Conservation (phyloP, 1,140 invertebrate genomes). For the Drosophila arawakana region DNA sequence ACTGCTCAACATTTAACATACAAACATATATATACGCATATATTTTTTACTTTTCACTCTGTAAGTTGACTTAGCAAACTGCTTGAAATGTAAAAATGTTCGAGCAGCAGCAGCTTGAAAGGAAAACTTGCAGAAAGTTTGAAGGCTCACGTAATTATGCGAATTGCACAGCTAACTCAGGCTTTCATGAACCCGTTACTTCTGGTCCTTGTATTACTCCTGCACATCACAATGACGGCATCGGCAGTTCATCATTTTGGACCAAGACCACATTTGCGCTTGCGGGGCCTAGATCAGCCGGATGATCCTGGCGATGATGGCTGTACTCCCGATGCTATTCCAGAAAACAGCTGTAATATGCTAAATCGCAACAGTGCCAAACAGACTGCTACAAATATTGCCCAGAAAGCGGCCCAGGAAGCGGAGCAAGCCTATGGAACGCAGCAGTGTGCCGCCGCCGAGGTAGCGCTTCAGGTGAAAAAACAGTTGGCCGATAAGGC, state of each 20-base stretch:
- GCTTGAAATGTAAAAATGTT: conserved; percentile 78
- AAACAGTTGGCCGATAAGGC: conserved; percentile 88
- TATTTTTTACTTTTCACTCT: conserved; percentile 41
- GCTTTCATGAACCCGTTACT: conserved; percentile 39
- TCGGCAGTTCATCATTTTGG: not conserved
- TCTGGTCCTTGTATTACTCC: conserved; percentile 23
- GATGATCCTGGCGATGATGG: not conserved
- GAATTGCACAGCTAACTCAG: conserved; percentile 40
- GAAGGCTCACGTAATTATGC: conserved; percentile 73
- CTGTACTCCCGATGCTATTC: not conserved
- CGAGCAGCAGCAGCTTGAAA: conserved; percentile 56
- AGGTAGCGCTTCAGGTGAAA: conserved; percentile 88
- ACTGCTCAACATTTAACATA: conserved; percentile 23
- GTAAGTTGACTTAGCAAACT: conserved; percentile 73
- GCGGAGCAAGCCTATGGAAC: conserved; percentile 88
- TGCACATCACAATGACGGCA: not conserved
- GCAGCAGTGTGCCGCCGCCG: conserved; percentile 87
- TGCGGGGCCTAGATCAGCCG: not conserved
- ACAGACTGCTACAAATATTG: conserved; percentile 86
- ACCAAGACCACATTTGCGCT: not conserved
- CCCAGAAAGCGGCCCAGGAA: conserved; percentile 88
- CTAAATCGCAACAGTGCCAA: conserved; percentile 38
- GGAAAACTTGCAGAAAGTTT: conserved; percentile 70
- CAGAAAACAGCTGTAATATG: not conserved
- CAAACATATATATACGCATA: conserved; percentile 25